Conservation (phyloP, 1,140 invertebrate genomes). For the Sipha flava region DNA sequence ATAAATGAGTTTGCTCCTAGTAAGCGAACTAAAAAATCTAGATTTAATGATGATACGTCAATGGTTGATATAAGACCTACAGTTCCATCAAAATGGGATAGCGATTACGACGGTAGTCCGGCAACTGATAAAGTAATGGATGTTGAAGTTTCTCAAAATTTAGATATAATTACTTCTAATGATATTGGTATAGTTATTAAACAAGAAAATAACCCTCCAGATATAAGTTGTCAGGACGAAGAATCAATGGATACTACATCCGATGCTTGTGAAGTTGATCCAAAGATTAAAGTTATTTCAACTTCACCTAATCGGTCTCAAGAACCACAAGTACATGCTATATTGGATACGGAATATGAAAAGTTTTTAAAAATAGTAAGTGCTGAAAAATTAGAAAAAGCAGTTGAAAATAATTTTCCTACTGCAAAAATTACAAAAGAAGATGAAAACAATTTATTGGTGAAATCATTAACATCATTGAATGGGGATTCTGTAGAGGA, state of each 20-base stretch:
- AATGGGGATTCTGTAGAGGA: neutral
- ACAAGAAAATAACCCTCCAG: neutral
- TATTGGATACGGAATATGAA: slow-evolving; percentile 30
- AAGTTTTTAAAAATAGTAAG: slow-evolving; percentile 33
- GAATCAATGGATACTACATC: neutral
- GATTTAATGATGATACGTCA: slow-evolving; percentile 3
- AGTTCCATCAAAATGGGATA: slow-evolving; percentile 37
- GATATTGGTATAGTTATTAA: neutral
- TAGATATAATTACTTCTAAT: neutral
- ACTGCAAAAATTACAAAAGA: neutral
- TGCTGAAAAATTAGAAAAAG: neutral
- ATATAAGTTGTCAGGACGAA: neutral
- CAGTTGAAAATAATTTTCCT: neutral
- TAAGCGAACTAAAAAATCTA: slow-evolving; percentile 25
- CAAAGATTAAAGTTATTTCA: neutral
- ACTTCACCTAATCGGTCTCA: neutral
- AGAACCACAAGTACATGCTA: neutral
- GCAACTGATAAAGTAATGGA: neutral
- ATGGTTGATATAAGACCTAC: slow-evolving; percentile 10
- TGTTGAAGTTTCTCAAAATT: neutral
- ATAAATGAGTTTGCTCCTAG: neutral
- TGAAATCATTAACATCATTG: neutral
- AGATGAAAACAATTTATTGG: neutral
- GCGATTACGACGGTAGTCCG: slow-evolving; percentile 36
- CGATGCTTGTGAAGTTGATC: neutral